Conservation (phyloP, 2,797 vertebrate species). For the Sciurus vulgaris region DNA sequence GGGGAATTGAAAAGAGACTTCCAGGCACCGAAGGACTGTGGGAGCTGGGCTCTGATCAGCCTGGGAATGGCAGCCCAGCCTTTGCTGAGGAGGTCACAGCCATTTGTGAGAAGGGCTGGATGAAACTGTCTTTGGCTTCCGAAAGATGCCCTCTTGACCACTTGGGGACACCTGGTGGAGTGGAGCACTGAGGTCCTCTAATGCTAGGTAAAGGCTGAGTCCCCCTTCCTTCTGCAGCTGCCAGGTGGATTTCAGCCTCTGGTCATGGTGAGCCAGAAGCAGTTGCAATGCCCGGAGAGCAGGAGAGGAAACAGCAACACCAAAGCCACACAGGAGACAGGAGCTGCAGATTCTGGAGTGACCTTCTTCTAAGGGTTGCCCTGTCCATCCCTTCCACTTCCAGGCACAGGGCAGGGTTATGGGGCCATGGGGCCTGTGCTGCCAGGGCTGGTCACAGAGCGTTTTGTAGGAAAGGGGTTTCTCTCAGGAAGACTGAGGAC, state of each 20-base stretch:
- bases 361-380: background rate
- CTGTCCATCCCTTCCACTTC: background rate
- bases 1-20: slow-evolving; percentile 26
- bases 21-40: background rate
- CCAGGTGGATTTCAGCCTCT: background rate
- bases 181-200: background rate
- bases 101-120: background rate
- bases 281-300: background rate
- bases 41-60: background rate
- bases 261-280: background rate
- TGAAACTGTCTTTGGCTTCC: background rate
- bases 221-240: background rate
- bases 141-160: background rate
- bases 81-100: background rate
- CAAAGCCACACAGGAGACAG: background rate
- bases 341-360: background rate
- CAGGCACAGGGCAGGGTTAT: background rate
- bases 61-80: background rate
- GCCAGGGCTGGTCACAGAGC: background rate
- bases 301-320: background rate
- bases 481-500: background rate
- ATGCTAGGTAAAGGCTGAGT: background rate
- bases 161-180: background rate
- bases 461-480: background rate
- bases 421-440: background rate